Evolutionary conservation across 2,888 invertebrate species (phyloP).

Genomic region (Heterodera filipjevi): DNA sequence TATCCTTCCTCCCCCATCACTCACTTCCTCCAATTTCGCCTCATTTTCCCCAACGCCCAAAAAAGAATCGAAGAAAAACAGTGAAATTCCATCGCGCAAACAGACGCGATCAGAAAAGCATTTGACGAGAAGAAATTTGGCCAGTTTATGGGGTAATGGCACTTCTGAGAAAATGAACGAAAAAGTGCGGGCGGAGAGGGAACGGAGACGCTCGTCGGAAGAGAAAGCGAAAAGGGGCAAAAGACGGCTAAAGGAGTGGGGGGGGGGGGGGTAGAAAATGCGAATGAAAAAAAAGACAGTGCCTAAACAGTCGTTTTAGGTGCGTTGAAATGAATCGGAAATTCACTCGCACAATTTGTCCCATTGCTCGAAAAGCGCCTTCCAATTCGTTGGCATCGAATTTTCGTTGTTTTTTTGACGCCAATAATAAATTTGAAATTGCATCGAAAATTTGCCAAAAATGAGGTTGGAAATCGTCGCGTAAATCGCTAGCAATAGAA

Average conservation of each 20-base stretch:
- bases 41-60: background rate
- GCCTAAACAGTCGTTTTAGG: background rate
- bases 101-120: background rate
- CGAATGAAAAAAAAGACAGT: background rate
- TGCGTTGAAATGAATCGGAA: background rate
- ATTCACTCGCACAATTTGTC: background rate
- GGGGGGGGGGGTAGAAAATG: too few relatives aligned
- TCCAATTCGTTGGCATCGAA: background rate
- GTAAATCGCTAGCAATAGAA: background rate
- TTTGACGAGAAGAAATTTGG: slow-evolving; percentile 3
- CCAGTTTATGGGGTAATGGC: background rate
- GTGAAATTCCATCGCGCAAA: background rate
- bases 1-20: background rate
- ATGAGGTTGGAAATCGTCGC: background rate
- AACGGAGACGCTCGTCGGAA: background rate
- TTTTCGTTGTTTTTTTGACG: background rate
- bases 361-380: background rate
- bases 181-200: background rate
- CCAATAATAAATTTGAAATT: background rate
- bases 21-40: background rate
- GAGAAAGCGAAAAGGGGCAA: background rate
- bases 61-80: background rate
- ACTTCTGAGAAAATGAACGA: background rate
- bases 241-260: background rate
- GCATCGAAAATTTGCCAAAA: slow-evolving; percentile 8